Base-by-base conservation (phyloP, 2,797 vertebrate species). In the Neosilurus hyrtlii region DNA sequence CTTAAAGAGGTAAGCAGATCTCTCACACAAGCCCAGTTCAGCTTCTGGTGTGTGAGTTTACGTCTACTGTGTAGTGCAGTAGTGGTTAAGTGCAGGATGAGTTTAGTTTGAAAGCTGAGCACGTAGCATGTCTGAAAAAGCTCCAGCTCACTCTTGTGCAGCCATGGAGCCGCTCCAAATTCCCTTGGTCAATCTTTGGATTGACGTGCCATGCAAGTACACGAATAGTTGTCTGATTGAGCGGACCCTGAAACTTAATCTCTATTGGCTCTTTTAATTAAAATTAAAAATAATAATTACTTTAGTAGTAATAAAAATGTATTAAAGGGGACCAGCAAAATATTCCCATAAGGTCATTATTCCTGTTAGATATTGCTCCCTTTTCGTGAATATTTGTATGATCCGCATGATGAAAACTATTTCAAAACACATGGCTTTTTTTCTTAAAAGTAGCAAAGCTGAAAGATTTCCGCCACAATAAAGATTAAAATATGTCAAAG, bases 1-100 rank as follows among this genome's bases (percentile, higher is more conserved):
- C 95, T 99, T 86, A 96, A 96, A 89, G 96, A 97, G 95, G 96
- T 96, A 90, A 81, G 54, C 83, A 62, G 24, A 22, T 37, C 51
- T 68, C 62, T 51, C 62, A 37, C 78, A 59, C 18, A 43, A 16
- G 26, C 37, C 8, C 77, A 7, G 0, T 65, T 74, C 67, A 24
- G 72, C 35, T 22, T 49, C 57, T 62, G 16, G 22, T 3, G 8
- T 15, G 43, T 4, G 59, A 62, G 59, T 63, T 61, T 43, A 43
- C 57, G 16, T 61, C 52, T 30, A 75, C 24, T 11, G 7, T 56
- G 51, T 57, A 59, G 18, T 3, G 35, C 30, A 16, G 12, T 18
- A 24, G 52, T 18, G 2, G 4, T 4, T 10, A 24, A 43, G 52
- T 18, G 54, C 3, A 2, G 51, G 11, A 22, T 22, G 56, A 18